These are phyloP conservation scores for Haliaeetus leucogaster DNA, from an alignment of 2,113 vertebrate genomes.

Conservation along the genomic window DNA sequence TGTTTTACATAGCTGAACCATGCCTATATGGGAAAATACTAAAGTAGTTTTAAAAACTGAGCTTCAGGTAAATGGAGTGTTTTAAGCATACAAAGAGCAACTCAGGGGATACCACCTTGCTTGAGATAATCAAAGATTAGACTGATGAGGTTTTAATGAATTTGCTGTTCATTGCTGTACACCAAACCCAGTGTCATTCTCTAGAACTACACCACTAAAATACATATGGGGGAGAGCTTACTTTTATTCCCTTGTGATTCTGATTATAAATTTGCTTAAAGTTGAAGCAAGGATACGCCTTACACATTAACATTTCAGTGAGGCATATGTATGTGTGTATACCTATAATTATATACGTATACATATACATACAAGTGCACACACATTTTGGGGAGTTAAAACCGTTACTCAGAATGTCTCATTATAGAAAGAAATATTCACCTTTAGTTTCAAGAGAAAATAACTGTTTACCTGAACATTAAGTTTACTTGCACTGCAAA, in stretches of 20 bases:
- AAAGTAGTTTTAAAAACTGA: neutral
- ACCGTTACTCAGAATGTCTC: neutral
- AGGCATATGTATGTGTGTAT: neutral
- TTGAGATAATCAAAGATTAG: neutral
- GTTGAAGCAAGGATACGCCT: neutral
- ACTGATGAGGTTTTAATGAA: neutral
- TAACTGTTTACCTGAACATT: neutral
- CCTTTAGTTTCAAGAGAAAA: neutral
- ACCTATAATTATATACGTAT: neutral
- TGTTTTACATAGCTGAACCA: neutral
- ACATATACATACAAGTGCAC: fast-evolving
- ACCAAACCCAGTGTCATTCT: neutral
- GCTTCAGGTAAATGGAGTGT: neutral
- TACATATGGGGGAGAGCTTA: neutral
- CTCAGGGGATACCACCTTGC: neutral
- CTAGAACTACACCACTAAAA: neutral
- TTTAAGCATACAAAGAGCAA: neutral
- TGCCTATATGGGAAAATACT: neutral
- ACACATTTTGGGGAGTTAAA: neutral
- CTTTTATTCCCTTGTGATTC: neutral
- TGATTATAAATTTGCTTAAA: neutral
- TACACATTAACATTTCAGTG: neutral
- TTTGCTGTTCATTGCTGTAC: neutral
- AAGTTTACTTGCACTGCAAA: neutral
- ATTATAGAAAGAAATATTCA: neutral